phyloP scores from a whole-genome alignment of 2,888 invertebrate species.

The Athrips mouffetella region DNA sequence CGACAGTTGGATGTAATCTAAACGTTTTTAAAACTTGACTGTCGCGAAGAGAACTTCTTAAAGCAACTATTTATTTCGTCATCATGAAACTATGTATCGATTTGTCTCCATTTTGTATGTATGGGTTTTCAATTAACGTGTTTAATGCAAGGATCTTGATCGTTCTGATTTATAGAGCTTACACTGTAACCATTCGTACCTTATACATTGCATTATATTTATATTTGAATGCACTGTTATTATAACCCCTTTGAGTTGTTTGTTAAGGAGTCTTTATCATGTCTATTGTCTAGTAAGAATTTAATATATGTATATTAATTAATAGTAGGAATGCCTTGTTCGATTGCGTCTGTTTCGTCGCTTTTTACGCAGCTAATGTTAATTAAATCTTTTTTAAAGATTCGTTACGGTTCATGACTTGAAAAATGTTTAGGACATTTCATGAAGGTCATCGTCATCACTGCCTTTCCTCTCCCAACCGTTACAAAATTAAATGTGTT shows the following conservation, averaged over 20 bases:
- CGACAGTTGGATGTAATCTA: slow-evolving; percentile 67
- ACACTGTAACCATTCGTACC: slow-evolving; percentile 62
- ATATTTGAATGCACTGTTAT: slow-evolving; percentile 74
- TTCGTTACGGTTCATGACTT: slow-evolving; percentile 53
- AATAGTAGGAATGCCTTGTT: slow-evolving; percentile 68
- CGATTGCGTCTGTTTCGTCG: slow-evolving; percentile 64
- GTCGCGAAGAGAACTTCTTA: slow-evolving; percentile 31
- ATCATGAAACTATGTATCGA: neutral
- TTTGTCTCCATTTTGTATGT: slow-evolving; percentile 6
- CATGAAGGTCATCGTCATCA: slow-evolving; percentile 48
- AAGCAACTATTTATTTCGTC: slow-evolving; percentile 15
- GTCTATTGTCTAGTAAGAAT: slow-evolving; percentile 76
- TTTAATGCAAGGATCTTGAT: slow-evolving; percentile 40
- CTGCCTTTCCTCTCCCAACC: slow-evolving; percentile 57
- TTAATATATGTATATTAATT: slow-evolving; percentile 71
- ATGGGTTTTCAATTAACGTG: slow-evolving; percentile 23
- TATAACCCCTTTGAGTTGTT: slow-evolving; percentile 71
- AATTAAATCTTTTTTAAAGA: slow-evolving; percentile 44
- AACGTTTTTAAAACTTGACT: slow-evolving; percentile 58
- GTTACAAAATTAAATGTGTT: slow-evolving; percentile 54
- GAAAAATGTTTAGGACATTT: slow-evolving; percentile 39
- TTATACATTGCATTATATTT: slow-evolving; percentile 66
- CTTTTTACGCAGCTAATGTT: slow-evolving; percentile 63
- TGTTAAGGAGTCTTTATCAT: slow-evolving; percentile 76
- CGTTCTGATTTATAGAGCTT: slow-evolving; percentile 67